Evolutionary conservation across 2,888 invertebrate genomes (phyloP).

Genomic region (Scelioninae gen. 1): DNA sequence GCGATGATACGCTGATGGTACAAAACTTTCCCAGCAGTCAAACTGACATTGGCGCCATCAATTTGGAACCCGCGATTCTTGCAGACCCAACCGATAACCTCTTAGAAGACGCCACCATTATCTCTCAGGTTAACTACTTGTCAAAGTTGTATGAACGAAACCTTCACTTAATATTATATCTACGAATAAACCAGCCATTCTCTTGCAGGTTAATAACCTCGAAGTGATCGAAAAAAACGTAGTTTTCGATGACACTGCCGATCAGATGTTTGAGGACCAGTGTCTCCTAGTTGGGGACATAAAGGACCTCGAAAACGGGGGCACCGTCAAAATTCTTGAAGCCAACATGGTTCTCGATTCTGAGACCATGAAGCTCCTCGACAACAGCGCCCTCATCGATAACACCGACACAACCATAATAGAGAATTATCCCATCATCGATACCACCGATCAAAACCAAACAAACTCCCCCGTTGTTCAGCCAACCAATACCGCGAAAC

Average conservation of each 20-base stretch:
- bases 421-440: constrained; percentile 73
- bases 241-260: constrained; percentile 75
- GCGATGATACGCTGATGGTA: no score
- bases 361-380: constrained; percentile 78
- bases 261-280: constrained; percentile 78
- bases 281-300: constrained; percentile 78
- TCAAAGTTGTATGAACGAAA: no score
- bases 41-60: constrained; percentile 79
- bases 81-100: constrained; percentile 78
- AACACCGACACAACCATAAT: constrained; percentile 73
- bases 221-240: constrained; percentile 79
- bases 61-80: constrained; percentile 79
- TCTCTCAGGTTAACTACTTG: constrained; percentile 76
- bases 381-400: constrained; percentile 71
- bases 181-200: background rate
- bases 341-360: constrained; percentile 77
- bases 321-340: constrained; percentile 78
- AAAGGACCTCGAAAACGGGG: constrained; percentile 76
- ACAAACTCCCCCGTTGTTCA: constrained; percentile 30
- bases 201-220: constrained; percentile 77
- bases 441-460: constrained; percentile 60
- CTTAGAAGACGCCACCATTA: constrained; percentile 77
- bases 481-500: constrained; percentile 74
- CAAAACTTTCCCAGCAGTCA: no score
- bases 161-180: no score